Conservation (phyloP, 2,797 vertebrate species). For the Garrulus glandarius region DNA sequence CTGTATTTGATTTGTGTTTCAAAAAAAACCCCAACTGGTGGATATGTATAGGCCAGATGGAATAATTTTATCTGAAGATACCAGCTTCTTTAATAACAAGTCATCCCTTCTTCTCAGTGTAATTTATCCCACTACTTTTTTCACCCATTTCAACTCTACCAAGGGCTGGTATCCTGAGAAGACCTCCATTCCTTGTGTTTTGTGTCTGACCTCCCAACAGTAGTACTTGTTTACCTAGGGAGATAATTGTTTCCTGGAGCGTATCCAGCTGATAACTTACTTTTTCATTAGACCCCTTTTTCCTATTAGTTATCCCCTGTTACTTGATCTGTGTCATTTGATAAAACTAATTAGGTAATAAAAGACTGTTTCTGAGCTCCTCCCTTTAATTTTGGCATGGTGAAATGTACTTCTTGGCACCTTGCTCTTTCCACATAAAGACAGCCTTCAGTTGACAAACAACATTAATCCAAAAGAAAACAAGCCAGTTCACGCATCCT, state of each 20-base stretch:
- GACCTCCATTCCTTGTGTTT: not conserved
- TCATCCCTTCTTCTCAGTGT: not conserved
- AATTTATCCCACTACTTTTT: not conserved
- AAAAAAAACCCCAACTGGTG: not conserved
- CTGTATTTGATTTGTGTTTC: not conserved
- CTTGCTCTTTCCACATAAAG: constrained; percentile 9
- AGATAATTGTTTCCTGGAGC: constrained; percentile 46
- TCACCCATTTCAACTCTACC: not conserved
- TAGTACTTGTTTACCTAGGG: constrained; percentile 51
- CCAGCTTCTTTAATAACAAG: not conserved
- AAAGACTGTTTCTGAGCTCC: constrained; percentile 48
- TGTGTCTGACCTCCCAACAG: constrained; percentile 26
- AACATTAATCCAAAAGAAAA: constrained; percentile 49
- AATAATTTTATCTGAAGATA: not conserved
- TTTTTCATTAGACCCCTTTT: constrained; percentile 46
- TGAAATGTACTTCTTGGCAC: constrained; percentile 41
- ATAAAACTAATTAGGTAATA: constrained; percentile 66
- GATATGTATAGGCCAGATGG: not conserved
- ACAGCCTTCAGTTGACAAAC: constrained; percentile 51
- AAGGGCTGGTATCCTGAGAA: constrained; percentile 31
- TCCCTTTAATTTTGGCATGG: constrained; percentile 55
- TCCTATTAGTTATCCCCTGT: constrained; percentile 53
- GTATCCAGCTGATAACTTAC: constrained; percentile 45
- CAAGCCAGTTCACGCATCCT: constrained; percentile 30
- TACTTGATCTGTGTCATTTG: constrained; percentile 59